Base-by-base conservation (phyloP, 2,888 invertebrate genomes). In the Hetaerina titia region DNA sequence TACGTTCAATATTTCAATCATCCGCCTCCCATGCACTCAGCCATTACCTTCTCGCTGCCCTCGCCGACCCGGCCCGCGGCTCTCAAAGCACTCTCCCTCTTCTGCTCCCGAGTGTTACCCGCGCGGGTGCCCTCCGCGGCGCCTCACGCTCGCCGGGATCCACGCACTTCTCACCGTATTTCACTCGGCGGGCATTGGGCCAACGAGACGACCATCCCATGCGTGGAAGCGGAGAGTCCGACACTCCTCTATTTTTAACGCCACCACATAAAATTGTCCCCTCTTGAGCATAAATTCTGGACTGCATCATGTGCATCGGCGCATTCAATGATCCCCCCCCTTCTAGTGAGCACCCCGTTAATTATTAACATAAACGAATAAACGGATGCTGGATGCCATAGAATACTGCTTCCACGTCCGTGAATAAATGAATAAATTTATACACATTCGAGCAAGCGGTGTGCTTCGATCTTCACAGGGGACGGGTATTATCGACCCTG, bases 241-340 rank as follows among this genome's bases (percentile, higher is more conserved):
- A 19, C 90, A 63, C 63, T 90, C 63, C 89, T 64, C 19, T 90
- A 90, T 90, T 64, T 90, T 90, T 64, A 90, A 90, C 64, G 31
- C 31, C 90, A 45, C 31, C 31, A n/a, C 64, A 45, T 64, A n/a
- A 63, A 31, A 64, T 90, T 64, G 56, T 57, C 90, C 25, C 63
- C 90, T 6, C 31, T 69, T 4, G 22, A 69, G n/a, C n/a, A 69
- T 69, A 9, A 69, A n/a, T n/a, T 5, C 69, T 22, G 9, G 22
- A 19, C 69, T 19, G 69, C 69, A 69, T 69, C 22, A 69, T n/a
- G 69, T 22, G 69, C n/a, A 17, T 22, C 69, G 69, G 69, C 69
- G 8, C 0, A 69, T 8, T 5, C 2, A 22, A 22, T 4, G 9
- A 69, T 69, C 60, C 11, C 60, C 13, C 22, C 22, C 69, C 69